These are phyloP conservation scores for Gobionotothen gibberifrons DNA, from an alignment of 2,797 vertebrate genomes.

Conservation along the genomic window DNA sequence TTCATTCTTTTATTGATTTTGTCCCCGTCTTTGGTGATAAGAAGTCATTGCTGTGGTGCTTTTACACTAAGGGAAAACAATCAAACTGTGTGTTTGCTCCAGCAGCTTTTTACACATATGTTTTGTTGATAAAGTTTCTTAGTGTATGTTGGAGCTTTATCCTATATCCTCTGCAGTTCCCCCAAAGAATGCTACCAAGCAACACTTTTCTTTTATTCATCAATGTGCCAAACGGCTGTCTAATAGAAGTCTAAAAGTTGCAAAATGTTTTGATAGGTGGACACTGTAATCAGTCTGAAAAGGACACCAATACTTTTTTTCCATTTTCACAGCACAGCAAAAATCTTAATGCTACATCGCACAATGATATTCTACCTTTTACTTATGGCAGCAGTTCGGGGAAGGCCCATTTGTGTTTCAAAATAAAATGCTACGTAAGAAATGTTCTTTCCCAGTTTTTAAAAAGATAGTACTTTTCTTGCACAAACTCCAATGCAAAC, in stretches of 20 bases:
- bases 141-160: not conserved
- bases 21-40: conserved; percentile 50
- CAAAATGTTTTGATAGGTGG: not conserved
- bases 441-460: too few species aligned
- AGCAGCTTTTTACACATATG: conserved; percentile 13
- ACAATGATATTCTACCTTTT: not conserved
- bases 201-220: not conserved
- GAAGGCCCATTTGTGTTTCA: not conserved
- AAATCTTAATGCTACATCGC: not conserved
- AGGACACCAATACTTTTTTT: not conserved
- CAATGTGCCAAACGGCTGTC: not conserved
- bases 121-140: conserved; percentile 16
- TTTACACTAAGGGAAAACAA: conserved; percentile 1
- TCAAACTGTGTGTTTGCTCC: conserved; percentile 14
- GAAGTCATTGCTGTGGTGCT: conserved; percentile 35
- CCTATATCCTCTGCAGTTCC: not conserved
- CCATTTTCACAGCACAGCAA: not conserved
- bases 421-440: not conserved
- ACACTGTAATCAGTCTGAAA: not conserved
- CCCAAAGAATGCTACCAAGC: not conserved
- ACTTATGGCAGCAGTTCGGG: not conserved
- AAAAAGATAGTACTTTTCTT: not conserved
- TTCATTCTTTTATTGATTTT: conserved; percentile 54
- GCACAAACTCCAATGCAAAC: not conserved
- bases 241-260: not conserved